phyloP scores from a whole-genome alignment of 2,113 vertebrate species.

The Chaetura pelagica region DNA sequence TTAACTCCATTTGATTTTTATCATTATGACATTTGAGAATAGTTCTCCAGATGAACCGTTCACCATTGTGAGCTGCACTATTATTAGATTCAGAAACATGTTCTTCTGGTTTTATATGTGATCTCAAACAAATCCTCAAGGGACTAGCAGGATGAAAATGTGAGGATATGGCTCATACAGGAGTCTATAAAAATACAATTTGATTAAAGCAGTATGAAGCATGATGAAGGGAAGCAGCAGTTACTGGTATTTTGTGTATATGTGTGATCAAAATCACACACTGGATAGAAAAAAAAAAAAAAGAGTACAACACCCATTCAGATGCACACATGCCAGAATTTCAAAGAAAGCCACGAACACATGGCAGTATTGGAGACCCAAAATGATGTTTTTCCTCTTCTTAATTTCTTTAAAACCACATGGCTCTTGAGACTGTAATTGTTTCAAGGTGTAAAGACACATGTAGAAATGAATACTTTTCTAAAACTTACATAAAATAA shows the following conservation, averaged over 20 bases:
- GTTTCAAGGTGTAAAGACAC: slow-evolving; percentile 32
- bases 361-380: background rate
- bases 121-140: slow-evolving; percentile 4
- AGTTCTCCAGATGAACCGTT: background rate
- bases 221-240: background rate
- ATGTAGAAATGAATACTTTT: background rate
- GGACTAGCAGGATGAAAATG: background rate
- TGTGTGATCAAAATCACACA: background rate
- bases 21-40: slow-evolving; percentile 11
- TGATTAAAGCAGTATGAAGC: background rate
- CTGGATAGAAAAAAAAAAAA: background rate
- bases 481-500: background rate
- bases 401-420: background rate
- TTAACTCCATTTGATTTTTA: slow-evolving; percentile 10
- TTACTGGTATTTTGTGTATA: background rate
- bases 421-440: background rate
- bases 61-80: background rate
- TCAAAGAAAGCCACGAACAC: background rate
- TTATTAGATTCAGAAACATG: background rate
- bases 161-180: background rate
- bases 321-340: background rate
- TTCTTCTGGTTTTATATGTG: slow-evolving; percentile 12
- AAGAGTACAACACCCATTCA: background rate
- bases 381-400: background rate
- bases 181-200: background rate